Base-by-base conservation (phyloP, 2,797 vertebrate genomes). In the Sardinella longiceps region DNA sequence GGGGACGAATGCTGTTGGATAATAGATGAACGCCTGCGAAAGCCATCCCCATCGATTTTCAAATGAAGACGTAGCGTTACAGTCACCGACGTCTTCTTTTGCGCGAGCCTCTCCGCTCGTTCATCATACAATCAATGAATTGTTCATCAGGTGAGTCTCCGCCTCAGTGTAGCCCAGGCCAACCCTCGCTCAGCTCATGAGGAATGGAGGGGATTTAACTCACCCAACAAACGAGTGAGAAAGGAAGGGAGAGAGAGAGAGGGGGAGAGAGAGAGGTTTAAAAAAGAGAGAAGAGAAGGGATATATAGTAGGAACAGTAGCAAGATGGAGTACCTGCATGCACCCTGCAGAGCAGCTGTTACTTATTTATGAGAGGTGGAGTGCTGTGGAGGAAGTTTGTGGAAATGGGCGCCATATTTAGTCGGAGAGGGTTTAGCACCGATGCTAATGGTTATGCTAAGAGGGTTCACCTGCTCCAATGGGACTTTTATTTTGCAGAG, bases 1-100 rank as follows among this genome's bases (percentile, higher is more conserved):
- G 15, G 23, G 58, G 48, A 9, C 83, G 66, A 53, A 81, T 60
- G 80, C 56, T 85, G 39, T 81, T 2, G 37, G 70, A 77, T 77
- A 77, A 77, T 43, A 23, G 37, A 77, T 77, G 70, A 77, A 20
- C 37, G 18, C 15, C 33, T 1, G 70, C 11, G 37, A 43, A 77
- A 77, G 39, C 37, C 20, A 37, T 33, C 33, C 20, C 6, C 70
- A 39, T 77, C 10, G 70, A 77, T 77, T 77, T 43, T 77, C 5
- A 20, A 77, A 77, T 77, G 70, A 77, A 77, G 70, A 77, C 70
- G 33, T 43, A 77, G 70, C 70, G 12, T 43, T 43, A 3, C 70
- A 39, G 70, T 43, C 37, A 15, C 11, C 9, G 3, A 18, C 18
- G 46, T 48, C 46, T 48, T 39, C 70, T 77, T 33, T 77, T 77